Conservation (phyloP, 2,797 vertebrate species). For the Pseudochaenichthys georgianus region DNA sequence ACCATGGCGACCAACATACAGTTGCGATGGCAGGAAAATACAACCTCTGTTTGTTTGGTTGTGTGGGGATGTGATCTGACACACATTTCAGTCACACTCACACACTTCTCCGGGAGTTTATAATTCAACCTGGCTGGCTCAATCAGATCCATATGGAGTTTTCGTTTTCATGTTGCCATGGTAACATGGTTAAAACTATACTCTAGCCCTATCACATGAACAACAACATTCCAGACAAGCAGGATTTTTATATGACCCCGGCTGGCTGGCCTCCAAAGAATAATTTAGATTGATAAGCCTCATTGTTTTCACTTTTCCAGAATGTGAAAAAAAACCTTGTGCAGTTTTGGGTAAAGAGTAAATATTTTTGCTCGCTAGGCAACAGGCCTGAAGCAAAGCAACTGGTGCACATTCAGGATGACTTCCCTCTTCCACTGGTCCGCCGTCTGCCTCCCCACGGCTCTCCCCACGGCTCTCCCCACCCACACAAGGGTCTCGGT, state of each 20-base stretch:
- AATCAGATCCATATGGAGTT: conserved; percentile 46
- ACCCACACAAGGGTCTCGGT: conserved; percentile 49
- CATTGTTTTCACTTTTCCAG: conserved; percentile 75
- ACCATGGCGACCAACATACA: conserved; percentile 68
- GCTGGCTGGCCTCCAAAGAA: conserved; percentile 37
- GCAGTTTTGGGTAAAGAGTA: conserved; percentile 77
- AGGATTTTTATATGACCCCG: conserved; percentile 27
- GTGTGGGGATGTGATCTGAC: conserved; percentile 42
- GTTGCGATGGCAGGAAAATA: conserved; percentile 63
- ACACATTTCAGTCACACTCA: conserved; percentile 38
- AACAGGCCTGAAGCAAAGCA: conserved; percentile 77
- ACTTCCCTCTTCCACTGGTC: conserved; percentile 77
- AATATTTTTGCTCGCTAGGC: conserved; percentile 86
- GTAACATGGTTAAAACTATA: conserved; percentile 36
- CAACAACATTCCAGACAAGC: conserved; percentile 51
- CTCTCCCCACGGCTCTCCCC: conserved; percentile 46
- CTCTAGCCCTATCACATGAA: conserved; percentile 58
- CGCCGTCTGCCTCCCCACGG: conserved; percentile 49
- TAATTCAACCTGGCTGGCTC: conserved; percentile 49
- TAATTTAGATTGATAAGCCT: conserved; percentile 74
- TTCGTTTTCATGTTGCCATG: conserved; percentile 26
- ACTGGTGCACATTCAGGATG: conserved; percentile 73
- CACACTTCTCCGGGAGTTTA: conserved; percentile 25
- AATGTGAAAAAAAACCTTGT: conserved; percentile 57
- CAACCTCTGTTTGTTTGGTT: conserved; percentile 33